Evolutionary conservation across 2,888 invertebrate genomes (phyloP).

Genomic region (Graphium colonna): DNA sequence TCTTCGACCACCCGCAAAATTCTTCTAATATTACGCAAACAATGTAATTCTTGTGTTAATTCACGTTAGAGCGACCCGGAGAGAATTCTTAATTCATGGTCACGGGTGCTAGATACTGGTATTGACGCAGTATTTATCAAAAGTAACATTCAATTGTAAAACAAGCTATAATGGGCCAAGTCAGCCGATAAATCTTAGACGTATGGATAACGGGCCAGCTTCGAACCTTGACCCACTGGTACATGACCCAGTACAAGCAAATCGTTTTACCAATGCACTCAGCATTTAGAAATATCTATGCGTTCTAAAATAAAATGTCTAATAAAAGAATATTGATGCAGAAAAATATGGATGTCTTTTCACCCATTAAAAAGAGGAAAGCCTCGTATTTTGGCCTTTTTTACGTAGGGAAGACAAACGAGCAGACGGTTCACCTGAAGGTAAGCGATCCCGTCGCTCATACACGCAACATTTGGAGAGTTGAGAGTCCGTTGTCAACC

Average conservation of each 20-base stretch:
- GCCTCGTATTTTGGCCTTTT: no score
- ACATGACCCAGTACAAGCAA: slow-evolving; percentile 31
- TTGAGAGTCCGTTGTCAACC: no score
- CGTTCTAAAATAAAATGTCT: background rate
- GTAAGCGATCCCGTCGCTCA: no score
- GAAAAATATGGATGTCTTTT: no score
- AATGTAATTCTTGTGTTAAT: slow-evolving; percentile 19
- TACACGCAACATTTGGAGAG: no score
- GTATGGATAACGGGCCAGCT: slow-evolving; percentile 36
- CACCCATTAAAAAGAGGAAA: no score
- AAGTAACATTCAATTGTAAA: slow-evolving; percentile 61
- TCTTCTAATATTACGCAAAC: background rate
- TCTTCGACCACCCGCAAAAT: background rate
- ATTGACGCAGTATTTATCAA: slow-evolving; percentile 43
- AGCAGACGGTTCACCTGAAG: no score
- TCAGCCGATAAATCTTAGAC: slow-evolving; percentile 57
- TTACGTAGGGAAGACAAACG: no score
- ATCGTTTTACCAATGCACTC: slow-evolving; percentile 10
- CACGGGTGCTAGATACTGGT: slow-evolving; percentile 26
- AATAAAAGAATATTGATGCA: no score
- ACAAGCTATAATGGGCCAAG: slow-evolving; percentile 53
- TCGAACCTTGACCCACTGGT: slow-evolving; percentile 38
- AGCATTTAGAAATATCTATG: slow-evolving; percentile 11
- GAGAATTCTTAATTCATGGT: slow-evolving; percentile 48
- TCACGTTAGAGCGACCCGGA: slow-evolving; percentile 23